phyloP scores from a whole-genome alignment of 2,888 invertebrate genomes.

The Diaperis boleti region DNA sequence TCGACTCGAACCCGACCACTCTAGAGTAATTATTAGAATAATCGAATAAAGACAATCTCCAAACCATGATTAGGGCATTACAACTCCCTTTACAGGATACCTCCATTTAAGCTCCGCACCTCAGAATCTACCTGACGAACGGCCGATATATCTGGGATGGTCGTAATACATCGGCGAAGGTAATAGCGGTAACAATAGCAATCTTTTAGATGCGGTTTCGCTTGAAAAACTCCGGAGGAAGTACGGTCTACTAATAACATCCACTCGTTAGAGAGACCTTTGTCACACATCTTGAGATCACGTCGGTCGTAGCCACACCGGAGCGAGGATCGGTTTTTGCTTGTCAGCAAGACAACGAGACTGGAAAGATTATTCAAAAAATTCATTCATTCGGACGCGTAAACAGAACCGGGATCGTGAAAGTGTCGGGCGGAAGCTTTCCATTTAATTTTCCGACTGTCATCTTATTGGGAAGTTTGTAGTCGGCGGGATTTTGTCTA shows the following conservation, averaged over 20 bases:
- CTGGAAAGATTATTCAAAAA: slow-evolving; percentile 17
- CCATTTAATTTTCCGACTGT: slow-evolving; percentile 29
- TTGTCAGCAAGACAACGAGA: slow-evolving; percentile 2
- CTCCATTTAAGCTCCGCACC: too few species aligned
- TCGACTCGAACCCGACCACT: too few species aligned
- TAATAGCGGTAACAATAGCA: slow-evolving; percentile 37
- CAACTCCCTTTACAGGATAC: too few species aligned
- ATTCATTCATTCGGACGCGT: slow-evolving; percentile 8
- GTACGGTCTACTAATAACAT: slow-evolving; percentile 41
- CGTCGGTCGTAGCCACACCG: slow-evolving; percentile 3
- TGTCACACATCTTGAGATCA: slow-evolving; percentile 37
- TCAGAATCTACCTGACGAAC: neutral
- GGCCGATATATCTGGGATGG: slow-evolving; percentile 2
- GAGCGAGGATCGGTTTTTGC: neutral
- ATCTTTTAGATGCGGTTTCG: slow-evolving; percentile 42
- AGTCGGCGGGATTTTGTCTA: slow-evolving; percentile 40
- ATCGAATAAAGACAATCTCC: too few species aligned
- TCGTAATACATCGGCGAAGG: slow-evolving; percentile 22
- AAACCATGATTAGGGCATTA: too few species aligned
- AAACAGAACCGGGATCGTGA: slow-evolving; percentile 19
- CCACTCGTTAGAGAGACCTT: slow-evolving; percentile 27
- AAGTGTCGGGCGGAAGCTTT: slow-evolving; percentile 23
- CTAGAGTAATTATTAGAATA: too few species aligned
- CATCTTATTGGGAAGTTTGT: slow-evolving; percentile 32
- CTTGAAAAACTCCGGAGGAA: slow-evolving; percentile 39